These are phyloP conservation scores for Sebastes nivosus DNA, from an alignment of 2,797 vertebrate genomes.

Conservation along the genomic window DNA sequence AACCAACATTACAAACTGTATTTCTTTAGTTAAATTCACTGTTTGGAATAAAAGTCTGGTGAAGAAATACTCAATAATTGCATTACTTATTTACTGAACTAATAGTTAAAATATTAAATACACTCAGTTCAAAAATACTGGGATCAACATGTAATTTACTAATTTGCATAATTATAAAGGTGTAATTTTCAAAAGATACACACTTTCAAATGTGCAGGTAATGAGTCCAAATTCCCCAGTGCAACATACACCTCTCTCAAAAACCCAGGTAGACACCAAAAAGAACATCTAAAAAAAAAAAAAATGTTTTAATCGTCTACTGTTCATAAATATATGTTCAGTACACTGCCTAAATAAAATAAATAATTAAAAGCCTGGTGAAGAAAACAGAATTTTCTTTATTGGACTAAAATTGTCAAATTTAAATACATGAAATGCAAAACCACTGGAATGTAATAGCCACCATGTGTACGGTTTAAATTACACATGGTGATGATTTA, in stretches of 20 bases:
- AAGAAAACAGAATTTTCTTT: not conserved
- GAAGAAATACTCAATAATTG: not conserved
- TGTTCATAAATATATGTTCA: not conserved
- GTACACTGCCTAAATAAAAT: not conserved
- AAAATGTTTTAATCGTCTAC: too few species aligned
- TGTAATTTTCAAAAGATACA: not conserved
- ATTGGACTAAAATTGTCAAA: not conserved
- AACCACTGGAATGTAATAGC: not conserved
- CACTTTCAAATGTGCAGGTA: not conserved
- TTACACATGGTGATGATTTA: not conserved
- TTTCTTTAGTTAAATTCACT: not conserved
- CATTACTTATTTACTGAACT: not conserved
- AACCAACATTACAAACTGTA: not conserved
- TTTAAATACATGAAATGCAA: not conserved
- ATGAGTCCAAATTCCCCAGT: not conserved
- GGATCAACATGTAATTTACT: not conserved
- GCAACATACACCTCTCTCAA: not conserved
- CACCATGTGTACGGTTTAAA: not conserved
- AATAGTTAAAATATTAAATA: not conserved
- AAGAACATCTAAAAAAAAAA: not conserved
- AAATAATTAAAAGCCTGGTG: not conserved
- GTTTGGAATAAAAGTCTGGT: not conserved
- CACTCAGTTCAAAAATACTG: not conserved
- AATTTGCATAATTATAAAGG: not conserved
- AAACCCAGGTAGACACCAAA: not conserved